phyloP scores from a whole-genome alignment of 53 echinoderm and acorn worm genomes.

The Holothuria leucospilota region DNA sequence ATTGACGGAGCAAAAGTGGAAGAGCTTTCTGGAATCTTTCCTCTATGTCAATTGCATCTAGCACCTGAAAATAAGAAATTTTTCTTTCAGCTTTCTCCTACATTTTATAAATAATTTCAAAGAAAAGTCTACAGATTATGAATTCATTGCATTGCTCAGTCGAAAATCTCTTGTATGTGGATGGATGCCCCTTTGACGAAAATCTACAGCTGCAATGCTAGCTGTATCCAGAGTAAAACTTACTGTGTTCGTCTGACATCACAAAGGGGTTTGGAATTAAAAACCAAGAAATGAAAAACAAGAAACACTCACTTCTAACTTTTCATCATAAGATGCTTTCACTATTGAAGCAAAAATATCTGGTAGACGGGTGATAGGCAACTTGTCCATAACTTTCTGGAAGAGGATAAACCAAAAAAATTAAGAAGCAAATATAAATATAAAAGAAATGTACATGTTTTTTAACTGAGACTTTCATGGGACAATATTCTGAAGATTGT shows the following conservation, averaged over 20 bases:
- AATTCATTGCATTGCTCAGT: too few species aligned
- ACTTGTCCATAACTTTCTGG: slow-evolving; percentile 86
- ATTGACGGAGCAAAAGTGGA: slow-evolving; percentile 83
- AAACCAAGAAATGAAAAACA: too few species aligned
- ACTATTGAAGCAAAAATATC: slow-evolving; percentile 96
- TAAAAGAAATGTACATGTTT: not conserved
- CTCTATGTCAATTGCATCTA: slow-evolving; percentile 92
- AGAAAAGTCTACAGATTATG: too few species aligned
- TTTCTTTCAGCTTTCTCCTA: not conserved
- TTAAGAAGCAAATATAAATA: not conserved
- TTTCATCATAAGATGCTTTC: slow-evolving; percentile 94
- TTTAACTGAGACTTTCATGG: not conserved
- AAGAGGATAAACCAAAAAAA: slow-evolving; percentile 12
- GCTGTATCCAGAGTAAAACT: too few species aligned
- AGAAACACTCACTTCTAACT: slow-evolving; percentile 73
- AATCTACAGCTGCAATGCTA: too few species aligned
- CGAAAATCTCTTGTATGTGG: too few species aligned
- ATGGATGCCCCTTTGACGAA: too few species aligned
- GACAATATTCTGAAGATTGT: too few species aligned
- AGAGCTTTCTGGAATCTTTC: slow-evolving; percentile 91
- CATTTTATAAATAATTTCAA: too few species aligned
- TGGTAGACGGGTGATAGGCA: slow-evolving; percentile 80
- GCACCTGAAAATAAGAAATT: slow-evolving; percentile 57
- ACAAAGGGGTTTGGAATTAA: too few species aligned
- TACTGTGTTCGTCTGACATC: too few species aligned